A percentile compares a stretch with the other conserved stretches of the same genome.
Evolutionary conservation across 2,113 vertebrate genomes (phyloP).

Genomic region (Dromas ardeola): DNA sequence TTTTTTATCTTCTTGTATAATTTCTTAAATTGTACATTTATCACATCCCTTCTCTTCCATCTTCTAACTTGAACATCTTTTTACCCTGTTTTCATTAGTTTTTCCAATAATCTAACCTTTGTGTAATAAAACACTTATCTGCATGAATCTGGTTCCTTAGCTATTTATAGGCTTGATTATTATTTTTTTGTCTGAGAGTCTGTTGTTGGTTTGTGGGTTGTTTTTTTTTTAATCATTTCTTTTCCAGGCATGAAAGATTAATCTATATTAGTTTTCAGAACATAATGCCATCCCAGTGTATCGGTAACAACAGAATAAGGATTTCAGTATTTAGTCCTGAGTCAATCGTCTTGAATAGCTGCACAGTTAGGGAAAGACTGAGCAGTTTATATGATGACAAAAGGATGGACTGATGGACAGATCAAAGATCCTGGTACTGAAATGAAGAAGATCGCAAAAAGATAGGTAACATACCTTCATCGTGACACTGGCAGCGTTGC

Average conservation of each 20-base stretch:
- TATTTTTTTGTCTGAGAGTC: not conserved
- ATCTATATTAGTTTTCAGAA: not conserved
- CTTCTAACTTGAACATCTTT: not conserved
- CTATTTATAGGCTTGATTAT: not conserved
- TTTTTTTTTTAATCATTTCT: not conserved
- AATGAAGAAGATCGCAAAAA: not conserved
- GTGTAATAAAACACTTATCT: not conserved
- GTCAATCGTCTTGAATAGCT: not conserved
- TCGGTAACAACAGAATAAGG: not conserved
- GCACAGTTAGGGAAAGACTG: not conserved
- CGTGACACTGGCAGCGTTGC: not conserved
- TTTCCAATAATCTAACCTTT: not conserved
- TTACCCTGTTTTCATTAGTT: not conserved
- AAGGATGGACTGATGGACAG: not conserved
- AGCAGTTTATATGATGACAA: not conserved
- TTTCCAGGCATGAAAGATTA: not conserved
- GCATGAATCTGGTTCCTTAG: not conserved
- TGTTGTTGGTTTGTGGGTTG: not conserved
- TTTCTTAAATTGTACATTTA: not conserved
- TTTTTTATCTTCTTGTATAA: not conserved
- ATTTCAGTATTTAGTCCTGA: not conserved
- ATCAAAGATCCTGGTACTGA: not conserved
- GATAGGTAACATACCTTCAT: not conserved
- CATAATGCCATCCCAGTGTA: not conserved
- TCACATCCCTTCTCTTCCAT: not conserved